These are phyloP conservation scores for Pimephales promelas DNA, from an alignment of 2,113 vertebrate species.

Conservation along the genomic window DNA sequence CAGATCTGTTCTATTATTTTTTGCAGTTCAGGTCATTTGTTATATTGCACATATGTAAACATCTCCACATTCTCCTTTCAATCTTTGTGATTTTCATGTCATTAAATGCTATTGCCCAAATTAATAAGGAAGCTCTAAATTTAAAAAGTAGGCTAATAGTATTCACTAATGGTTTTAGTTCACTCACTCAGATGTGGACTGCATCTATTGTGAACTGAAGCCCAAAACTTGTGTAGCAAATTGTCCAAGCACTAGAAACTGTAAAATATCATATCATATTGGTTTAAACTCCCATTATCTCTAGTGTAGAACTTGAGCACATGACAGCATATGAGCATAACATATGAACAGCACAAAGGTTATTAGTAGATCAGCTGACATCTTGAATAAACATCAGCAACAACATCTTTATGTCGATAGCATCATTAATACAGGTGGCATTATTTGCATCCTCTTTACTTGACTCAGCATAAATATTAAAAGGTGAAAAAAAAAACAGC, in stretches of 20 bases:
- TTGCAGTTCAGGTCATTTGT: background rate
- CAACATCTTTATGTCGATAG: background rate
- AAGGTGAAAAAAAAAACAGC: background rate
- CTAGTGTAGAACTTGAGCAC: background rate
- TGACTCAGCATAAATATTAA: background rate
- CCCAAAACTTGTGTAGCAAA: background rate
- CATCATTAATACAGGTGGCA: background rate
- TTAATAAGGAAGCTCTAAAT: background rate
- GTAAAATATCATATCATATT: background rate
- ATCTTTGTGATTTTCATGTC: too few species aligned
- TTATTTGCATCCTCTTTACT: background rate
- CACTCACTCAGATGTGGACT: background rate
- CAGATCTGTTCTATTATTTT: background rate
- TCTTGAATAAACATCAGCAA: background rate
- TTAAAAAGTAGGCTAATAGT: background rate
- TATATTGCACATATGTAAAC: background rate
- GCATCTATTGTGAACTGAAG: background rate
- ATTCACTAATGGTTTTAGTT: too few species aligned
- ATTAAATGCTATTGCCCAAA: too few species aligned
- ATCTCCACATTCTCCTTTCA: too few species aligned
- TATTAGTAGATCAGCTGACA: slow-evolving; percentile 10
- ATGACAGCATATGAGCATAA: background rate
- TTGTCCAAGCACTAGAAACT: background rate
- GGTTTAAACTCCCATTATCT: background rate
- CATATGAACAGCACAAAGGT: background rate